A percentile compares a stretch with the other conserved stretches of the same genome.
Evolutionary conservation across 2,888 invertebrate genomes (phyloP).

Genomic region (Lochmaea crataegi): DNA sequence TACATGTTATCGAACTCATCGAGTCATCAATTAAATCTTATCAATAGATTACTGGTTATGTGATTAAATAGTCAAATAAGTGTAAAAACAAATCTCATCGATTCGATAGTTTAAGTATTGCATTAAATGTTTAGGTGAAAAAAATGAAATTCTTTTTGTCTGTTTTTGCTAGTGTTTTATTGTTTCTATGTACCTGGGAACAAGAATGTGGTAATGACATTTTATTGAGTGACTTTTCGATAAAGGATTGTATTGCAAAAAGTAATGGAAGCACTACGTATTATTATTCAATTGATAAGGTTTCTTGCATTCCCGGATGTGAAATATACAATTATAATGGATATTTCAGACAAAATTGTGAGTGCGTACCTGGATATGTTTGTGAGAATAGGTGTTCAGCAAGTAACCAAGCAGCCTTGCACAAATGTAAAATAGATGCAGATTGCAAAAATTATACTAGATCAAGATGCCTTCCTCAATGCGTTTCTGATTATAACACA

Average conservation of each 20-base stretch:
- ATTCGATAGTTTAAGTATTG: not conserved
- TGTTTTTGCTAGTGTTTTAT: not conserved
- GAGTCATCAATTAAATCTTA: not conserved
- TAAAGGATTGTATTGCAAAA: conserved; percentile 45
- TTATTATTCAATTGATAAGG: conserved; percentile 40
- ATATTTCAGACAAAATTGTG: conserved; percentile 24
- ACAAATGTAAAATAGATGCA: conserved; percentile 6
- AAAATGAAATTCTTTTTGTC: not conserved
- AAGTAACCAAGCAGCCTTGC: not conserved
- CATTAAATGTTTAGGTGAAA: not conserved
- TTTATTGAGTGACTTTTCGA: conserved; percentile 43
- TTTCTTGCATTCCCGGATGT: conserved; percentile 41
- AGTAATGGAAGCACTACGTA: conserved; percentile 26
- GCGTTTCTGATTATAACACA: conserved; percentile 35
- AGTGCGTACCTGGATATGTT: conserved; percentile 68
- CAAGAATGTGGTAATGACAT: not conserved
- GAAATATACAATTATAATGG: conserved; percentile 34
- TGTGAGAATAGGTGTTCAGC: conserved; percentile 2
- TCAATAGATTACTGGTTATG: not conserved
- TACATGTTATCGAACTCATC: no score
- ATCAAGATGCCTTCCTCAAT: conserved; percentile 34
- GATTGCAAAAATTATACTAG: conserved; percentile 26
- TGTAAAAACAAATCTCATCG: not conserved
- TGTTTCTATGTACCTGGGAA: not conserved
- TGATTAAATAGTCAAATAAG: not conserved